Base-by-base conservation (phyloP, 1,140 invertebrate species). In the Bombus soroeensis region DNA sequence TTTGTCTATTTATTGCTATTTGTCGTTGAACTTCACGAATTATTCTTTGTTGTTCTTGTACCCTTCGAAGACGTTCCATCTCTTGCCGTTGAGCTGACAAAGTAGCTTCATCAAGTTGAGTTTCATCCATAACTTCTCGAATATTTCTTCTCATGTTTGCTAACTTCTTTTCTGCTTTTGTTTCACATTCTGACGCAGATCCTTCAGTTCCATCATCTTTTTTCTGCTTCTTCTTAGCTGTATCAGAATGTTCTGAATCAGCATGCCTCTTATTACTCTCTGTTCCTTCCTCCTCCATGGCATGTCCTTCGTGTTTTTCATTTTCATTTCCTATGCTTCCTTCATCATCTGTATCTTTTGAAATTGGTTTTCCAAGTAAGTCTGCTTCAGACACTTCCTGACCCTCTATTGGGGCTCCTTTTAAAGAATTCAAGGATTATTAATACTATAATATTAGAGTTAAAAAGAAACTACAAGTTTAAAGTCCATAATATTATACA, bases 71-170 rank as follows among this genome's bases (percentile, higher is more conserved):
- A 93, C 99, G 96, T 93, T 99, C 98, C 90, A 97, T 97, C 95
- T 99, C 99, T 93, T 99, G 98, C 57, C 98, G 96, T 93, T 99
- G 98, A 5, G 99, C 99, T 39, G 97, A 97, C n/a, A 99, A 93
- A 12, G 98, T 99, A 15, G 98, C 97, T 88, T 98, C 97, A 93
- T 99, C 98, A 72, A 99, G 94, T 92, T 99, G 98, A 78, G 97
- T 98, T 91, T 99, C 98, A 92, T 98, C 97, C 96, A 99, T 98
- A 2, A 99, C 98, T 95, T 99, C 98, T 66, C 98, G 96, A 89
- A 98, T 98, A 91, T 98, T 98, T 81, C 97, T 96, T 34, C 98
- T 95, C 90, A 98, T 96, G 93, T 97, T 97, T 37, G 97, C 94
- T 79, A 96, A 95, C 92, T 96, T 97, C 79, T 96, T 95, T 72